phyloP scores from a whole-genome alignment of 53 echinoderm and acorn worm species.

The Patiria pectinifera region DNA sequence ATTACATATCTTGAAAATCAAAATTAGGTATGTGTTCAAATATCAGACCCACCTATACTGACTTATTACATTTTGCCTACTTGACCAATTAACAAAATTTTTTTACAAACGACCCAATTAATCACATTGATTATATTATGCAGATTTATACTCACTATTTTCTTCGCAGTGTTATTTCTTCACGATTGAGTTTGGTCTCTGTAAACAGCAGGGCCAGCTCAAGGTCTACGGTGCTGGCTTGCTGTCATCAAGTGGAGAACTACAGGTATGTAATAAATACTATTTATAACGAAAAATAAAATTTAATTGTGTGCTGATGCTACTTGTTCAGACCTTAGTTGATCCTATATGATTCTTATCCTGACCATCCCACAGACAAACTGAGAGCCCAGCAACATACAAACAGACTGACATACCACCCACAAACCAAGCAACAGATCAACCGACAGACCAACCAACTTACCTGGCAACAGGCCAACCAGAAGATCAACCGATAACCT shows the following conservation, averaged over 20 bases:
- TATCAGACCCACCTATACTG: no score
- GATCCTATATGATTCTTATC: background rate
- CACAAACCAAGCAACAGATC: background rate
- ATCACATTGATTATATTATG: background rate
- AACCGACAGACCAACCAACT: background rate
- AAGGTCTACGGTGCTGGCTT: conserved; percentile 87
- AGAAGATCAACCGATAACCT: background rate
- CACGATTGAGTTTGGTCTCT: conserved; percentile 89
- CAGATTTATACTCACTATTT: background rate
- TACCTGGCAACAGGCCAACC: background rate
- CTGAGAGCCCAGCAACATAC: background rate
- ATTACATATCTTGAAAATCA: no score
- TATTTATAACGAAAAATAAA: background rate
- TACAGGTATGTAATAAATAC: conserved; percentile 62
- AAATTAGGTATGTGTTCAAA: no score
- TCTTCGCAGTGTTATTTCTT: conserved; percentile 84
- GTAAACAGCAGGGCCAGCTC: conserved; percentile 79
- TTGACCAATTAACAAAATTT: background rate
- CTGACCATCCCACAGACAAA: background rate
- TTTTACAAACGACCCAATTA: background rate
- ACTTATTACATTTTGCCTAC: background rate
- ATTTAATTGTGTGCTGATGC: background rate
- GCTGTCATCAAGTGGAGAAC: conserved; percentile 83
- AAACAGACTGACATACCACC: no score
- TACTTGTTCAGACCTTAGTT: background rate